A percentile compares a stretch with the other conserved stretches of the same genome.
phyloP scores from a whole-genome alignment of 2,888 invertebrate genomes.

The Teleiodes luculella region DNA sequence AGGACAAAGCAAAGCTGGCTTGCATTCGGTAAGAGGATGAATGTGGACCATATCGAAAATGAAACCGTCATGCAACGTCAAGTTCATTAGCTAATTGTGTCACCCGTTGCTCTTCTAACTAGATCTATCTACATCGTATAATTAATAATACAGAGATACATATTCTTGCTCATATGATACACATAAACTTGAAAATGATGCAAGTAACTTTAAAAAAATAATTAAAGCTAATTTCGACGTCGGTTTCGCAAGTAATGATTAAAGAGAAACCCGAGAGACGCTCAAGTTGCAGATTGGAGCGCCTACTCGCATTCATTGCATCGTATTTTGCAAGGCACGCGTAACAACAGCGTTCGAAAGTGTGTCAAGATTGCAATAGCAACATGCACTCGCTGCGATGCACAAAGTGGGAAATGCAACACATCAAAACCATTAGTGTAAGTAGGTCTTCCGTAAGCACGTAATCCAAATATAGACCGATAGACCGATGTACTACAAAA shows the following conservation, averaged over 20 bases:
- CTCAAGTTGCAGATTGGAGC: slow-evolving; percentile 29
- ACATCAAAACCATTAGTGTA: slow-evolving; percentile 48
- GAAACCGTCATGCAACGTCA: slow-evolving; percentile 33
- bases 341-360: slow-evolving; percentile 73
- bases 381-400: slow-evolving; percentile 50
- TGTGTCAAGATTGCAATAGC: slow-evolving; percentile 74
- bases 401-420: slow-evolving; percentile 60
- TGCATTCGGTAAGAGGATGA: slow-evolving; percentile 8
- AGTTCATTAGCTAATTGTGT: slow-evolving; percentile 46
- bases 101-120: slow-evolving; percentile 15
- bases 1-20: background rate
- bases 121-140: background rate
- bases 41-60: slow-evolving; percentile 25
- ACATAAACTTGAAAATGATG: too few relatives aligned
- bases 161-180: too few relatives aligned
- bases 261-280: slow-evolving; percentile 16
- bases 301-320: slow-evolving; percentile 51
- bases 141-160: too few relatives aligned
- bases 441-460: slow-evolving; percentile 36
- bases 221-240: background rate
- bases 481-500: background rate
- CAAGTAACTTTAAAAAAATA: background rate
- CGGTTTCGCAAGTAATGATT: slow-evolving; percentile 12
- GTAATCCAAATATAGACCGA: background rate
- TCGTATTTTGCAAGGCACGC: slow-evolving; percentile 69